phyloP scores from a whole-genome alignment of 2,888 invertebrate species.

The Stenurella melanura region DNA sequence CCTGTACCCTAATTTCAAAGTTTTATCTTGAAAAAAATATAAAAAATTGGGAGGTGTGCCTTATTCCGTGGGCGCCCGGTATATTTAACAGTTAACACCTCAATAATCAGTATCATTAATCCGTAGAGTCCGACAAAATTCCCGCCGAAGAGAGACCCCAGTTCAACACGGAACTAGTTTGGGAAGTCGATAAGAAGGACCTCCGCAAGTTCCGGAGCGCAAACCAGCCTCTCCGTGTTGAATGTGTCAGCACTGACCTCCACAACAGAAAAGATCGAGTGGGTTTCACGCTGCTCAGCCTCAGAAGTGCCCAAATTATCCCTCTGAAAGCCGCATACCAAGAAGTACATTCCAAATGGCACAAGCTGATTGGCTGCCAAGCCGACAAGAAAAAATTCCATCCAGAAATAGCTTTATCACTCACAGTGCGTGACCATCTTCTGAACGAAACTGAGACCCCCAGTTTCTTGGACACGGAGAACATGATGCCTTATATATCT shows the following conservation, averaged over 20 bases:
- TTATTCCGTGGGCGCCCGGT: no score
- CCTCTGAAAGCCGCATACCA: constrained; percentile 73
- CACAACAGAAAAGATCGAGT: constrained; percentile 79
- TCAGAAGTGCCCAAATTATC: constrained; percentile 83
- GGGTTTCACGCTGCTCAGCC: constrained; percentile 82
- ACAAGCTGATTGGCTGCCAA: constrained; percentile 76
- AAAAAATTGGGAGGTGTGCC: no score
- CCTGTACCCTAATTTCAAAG: no score
- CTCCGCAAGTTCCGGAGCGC: constrained; percentile 83
- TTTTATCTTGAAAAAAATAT: no score
- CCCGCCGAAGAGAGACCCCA: constrained; percentile 77
- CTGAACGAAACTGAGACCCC: constrained; percentile 66
- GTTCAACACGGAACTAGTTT: constrained; percentile 85
- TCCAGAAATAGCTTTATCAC: constrained; percentile 78
- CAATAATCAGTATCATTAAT: neutral
- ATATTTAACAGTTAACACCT: no score
- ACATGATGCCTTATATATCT: constrained; percentile 60
- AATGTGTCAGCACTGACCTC: constrained; percentile 78
- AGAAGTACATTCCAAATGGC: constrained; percentile 77
- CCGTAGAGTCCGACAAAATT: constrained; percentile 79
- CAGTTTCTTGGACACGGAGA: constrained; percentile 51
- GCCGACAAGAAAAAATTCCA: constrained; percentile 71
- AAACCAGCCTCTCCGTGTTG: constrained; percentile 84
- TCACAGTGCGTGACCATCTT: constrained; percentile 77
- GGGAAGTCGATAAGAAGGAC: constrained; percentile 85